phyloP scores from a whole-genome alignment of 2,888 invertebrate genomes.

The Andrena fulva region DNA sequence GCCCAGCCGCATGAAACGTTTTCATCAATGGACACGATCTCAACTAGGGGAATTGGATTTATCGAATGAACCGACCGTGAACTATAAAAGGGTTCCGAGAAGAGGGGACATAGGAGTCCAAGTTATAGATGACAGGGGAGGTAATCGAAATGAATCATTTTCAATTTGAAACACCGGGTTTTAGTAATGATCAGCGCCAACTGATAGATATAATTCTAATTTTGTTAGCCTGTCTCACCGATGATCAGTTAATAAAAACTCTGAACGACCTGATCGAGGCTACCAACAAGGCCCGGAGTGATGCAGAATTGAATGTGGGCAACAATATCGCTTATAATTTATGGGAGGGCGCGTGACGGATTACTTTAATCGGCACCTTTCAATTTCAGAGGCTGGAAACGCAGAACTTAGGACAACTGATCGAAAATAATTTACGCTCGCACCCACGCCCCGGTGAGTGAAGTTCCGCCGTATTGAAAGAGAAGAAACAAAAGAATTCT shows the following conservation, averaged over 20 bases:
- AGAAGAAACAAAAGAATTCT: not conserved
- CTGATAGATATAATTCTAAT: constrained; percentile 6
- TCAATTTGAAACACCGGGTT: not conserved
- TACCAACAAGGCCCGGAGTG: constrained; percentile 89
- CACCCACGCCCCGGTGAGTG: constrained; percentile 76
- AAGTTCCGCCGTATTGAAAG: constrained; percentile 62
- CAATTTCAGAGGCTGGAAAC: constrained; percentile 87
- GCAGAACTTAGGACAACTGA: constrained; percentile 88
- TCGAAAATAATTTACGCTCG: constrained; percentile 93
- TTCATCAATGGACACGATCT: not conserved
- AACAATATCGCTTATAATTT: not conserved
- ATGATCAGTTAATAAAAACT: constrained; percentile 88
- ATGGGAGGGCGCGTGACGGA: not conserved
- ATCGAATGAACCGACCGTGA: not conserved
- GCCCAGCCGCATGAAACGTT: not conserved
- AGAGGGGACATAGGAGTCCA: constrained; percentile 90
- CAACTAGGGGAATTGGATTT: not conserved
- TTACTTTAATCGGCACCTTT: not conserved
- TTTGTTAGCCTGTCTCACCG: constrained; percentile 80
- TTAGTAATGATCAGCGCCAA: not conserved
- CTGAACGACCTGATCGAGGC: constrained; percentile 89
- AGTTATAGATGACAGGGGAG: constrained; percentile 87
- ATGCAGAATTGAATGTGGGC: constrained; percentile 87
- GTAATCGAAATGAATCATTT: constrained; percentile 78
- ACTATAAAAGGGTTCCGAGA: constrained; percentile 80